Conservation (phyloP, 2,113 vertebrate species). For the Otocyon megalotis region DNA sequence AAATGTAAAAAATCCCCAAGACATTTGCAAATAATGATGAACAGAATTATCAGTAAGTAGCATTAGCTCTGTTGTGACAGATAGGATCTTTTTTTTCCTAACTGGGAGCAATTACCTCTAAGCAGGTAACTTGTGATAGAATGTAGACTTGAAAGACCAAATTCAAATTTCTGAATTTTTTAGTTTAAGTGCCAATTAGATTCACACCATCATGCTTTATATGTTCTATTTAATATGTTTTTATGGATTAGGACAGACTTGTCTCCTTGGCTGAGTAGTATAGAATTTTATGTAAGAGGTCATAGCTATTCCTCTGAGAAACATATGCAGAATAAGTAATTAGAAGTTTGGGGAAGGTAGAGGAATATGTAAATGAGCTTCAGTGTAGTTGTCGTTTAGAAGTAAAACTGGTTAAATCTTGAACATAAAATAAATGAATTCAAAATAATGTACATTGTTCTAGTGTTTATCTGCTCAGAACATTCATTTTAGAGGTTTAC, state of each 20-base stretch:
- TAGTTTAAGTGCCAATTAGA: slow-evolving; percentile 61
- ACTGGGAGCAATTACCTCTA: slow-evolving; percentile 54
- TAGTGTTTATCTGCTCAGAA: slow-evolving; percentile 65
- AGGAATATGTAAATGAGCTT: slow-evolving; percentile 7
- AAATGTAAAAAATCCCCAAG: slow-evolving; percentile 7
- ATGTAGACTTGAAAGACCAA: slow-evolving; percentile 65
- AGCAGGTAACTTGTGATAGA: slow-evolving; percentile 36
- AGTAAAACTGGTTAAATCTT: slow-evolving; percentile 59
- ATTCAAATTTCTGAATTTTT: slow-evolving; percentile 69
- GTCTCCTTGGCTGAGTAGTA: slow-evolving; percentile 55
- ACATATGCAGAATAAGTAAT: not conserved
- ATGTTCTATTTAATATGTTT: slow-evolving; percentile 62
- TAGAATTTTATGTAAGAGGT: slow-evolving; percentile 48
- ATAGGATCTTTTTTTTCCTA: slow-evolving; percentile 33
- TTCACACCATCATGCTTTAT: slow-evolving; percentile 64
- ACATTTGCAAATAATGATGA: slow-evolving; percentile 15
- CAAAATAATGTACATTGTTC: slow-evolving; percentile 45
- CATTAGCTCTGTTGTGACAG: slow-evolving; percentile 30
- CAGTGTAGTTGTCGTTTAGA: slow-evolving; percentile 42
- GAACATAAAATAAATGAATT: slow-evolving; percentile 68
- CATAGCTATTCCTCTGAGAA: slow-evolving; percentile 51
- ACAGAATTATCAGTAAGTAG: slow-evolving; percentile 28
- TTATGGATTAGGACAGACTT: slow-evolving; percentile 68
- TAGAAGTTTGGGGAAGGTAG: not conserved
- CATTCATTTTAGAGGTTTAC: slow-evolving; percentile 65